Percentiles rank a stretch among this genome's conserved stretches.
Evolutionary conservation across 2,113 vertebrate genomes (phyloP).

Genomic region (Apeltes quadracus): DNA sequence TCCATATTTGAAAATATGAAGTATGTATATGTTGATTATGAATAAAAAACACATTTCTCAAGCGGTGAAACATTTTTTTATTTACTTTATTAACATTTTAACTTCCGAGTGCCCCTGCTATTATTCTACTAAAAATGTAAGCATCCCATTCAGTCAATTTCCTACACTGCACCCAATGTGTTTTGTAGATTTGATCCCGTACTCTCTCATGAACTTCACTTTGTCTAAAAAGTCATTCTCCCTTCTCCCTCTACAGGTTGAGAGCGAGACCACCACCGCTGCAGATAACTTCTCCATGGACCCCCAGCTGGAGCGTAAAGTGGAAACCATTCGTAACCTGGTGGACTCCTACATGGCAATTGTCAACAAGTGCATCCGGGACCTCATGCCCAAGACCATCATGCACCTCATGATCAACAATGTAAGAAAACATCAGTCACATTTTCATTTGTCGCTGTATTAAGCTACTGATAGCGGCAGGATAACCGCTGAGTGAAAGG

Average conservation of each 20-base stretch:
- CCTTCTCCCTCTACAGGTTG: slow-evolving; percentile 76
- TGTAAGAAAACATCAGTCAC: slow-evolving; percentile 74
- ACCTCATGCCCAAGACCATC: slow-evolving; percentile 96
- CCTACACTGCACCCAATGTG: neutral
- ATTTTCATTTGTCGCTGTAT: neutral
- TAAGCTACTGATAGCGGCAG: neutral
- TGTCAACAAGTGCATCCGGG: slow-evolving; percentile 95
- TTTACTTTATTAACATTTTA: neutral
- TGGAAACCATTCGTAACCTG: slow-evolving; percentile 96
- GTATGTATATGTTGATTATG: too few relatives aligned
- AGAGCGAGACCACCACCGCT: slow-evolving; percentile 87
- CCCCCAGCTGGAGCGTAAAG: slow-evolving; percentile 95
- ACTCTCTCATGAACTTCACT: neutral
- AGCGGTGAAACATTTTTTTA: neutral
- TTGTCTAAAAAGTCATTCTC: neutral
- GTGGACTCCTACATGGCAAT: slow-evolving; percentile 99
- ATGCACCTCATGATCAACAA: slow-evolving; percentile 99
- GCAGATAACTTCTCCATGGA: slow-evolving; percentile 97
- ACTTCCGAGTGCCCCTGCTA: neutral
- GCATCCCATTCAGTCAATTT: neutral
- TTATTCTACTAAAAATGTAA: neutral
- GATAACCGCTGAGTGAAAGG: neutral
- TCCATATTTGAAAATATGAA: neutral
- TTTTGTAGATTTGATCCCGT: neutral
- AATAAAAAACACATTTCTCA: neutral